Percentiles rank a stretch among this genome's conserved stretches.
These are phyloP conservation scores for Cyanistes caeruleus DNA, from an alignment of 2,113 vertebrate genomes.

Conservation along the genomic window DNA sequence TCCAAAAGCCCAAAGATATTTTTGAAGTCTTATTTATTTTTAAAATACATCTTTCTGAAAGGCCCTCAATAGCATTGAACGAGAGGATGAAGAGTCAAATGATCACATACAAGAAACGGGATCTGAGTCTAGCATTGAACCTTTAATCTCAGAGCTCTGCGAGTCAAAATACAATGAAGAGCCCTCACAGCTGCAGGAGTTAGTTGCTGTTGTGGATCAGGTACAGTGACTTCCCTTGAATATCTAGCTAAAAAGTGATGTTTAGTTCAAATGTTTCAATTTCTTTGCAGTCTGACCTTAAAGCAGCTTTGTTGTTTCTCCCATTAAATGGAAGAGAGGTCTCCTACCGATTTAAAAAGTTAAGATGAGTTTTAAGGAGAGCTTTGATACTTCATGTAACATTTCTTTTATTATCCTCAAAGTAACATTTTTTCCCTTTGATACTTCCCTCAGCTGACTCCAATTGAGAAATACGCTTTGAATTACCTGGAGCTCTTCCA, in stretches of 20 bases:
- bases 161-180: slow-evolving; percentile 74
- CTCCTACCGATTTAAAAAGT: neutral
- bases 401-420: neutral
- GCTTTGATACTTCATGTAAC: neutral
- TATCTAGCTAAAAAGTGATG: neutral
- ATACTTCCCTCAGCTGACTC: slow-evolving; percentile 83
- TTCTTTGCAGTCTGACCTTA: neutral
- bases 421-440: neutral
- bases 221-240: slow-evolving; percentile 47
- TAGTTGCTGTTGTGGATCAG: slow-evolving; percentile 89
- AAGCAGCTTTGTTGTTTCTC: neutral
- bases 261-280: neutral
- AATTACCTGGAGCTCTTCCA: slow-evolving; percentile 90
- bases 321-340: neutral
- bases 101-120: neutral
- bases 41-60: slow-evolving; percentile 47
- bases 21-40: neutral
- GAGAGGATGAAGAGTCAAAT: slow-evolving; percentile 63
- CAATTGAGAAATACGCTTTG: slow-evolving; percentile 93
- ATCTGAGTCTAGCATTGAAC: slow-evolving; percentile 29
- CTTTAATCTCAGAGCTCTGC: slow-evolving; percentile 32
- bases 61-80: slow-evolving; percentile 89
- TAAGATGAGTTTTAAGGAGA: neutral
- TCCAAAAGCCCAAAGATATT: neutral
- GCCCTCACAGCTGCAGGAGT: slow-evolving; percentile 82